A percentile compares a stretch with the other conserved stretches of the same genome.
These are phyloP conservation scores for Helicoverpa armigera DNA, from an alignment of 1,140 invertebrate genomes.

Conservation along the genomic window DNA sequence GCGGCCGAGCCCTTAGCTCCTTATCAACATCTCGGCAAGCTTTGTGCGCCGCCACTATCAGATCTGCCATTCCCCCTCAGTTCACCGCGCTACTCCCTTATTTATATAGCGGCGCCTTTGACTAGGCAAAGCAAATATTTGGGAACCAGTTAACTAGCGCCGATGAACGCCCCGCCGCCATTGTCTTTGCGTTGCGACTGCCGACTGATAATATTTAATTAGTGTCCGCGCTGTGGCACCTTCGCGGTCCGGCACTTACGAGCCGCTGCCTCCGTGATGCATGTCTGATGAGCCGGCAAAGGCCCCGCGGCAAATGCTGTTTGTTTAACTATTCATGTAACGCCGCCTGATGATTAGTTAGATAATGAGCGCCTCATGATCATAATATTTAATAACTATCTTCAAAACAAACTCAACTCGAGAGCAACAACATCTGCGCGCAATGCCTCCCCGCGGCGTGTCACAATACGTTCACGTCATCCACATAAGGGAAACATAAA, in stretches of 20 bases:
- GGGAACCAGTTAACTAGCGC: constrained; percentile 78
- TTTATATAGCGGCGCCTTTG: constrained; percentile 78
- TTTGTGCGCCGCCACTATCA: constrained; percentile 59
- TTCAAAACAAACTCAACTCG: constrained; percentile 47
- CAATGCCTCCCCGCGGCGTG: constrained; percentile 43
- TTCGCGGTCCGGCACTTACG: constrained; percentile 58
- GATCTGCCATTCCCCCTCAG: constrained; percentile 61
- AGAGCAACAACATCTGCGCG: constrained; percentile 49
- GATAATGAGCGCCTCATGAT: constrained; percentile 67
- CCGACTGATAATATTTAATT: constrained; percentile 84
- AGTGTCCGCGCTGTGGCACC: constrained; percentile 80
- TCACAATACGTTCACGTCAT: constrained; percentile 51
- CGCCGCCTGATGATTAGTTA: constrained; percentile 73
- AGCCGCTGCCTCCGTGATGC: constrained; percentile 52
- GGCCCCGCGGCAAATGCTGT: constrained; percentile 72
- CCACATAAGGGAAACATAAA: constrained; percentile 56
- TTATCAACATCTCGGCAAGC: constrained; percentile 65
- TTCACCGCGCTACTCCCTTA: constrained; percentile 59
- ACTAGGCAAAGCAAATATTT: constrained; percentile 80
- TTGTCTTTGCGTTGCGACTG: constrained; percentile 77
- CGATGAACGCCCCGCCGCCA: constrained; percentile 75
- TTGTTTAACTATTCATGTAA: constrained; percentile 71
- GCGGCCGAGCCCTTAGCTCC: constrained; percentile 53
- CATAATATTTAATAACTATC: constrained; percentile 60
- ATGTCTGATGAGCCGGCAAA: constrained; percentile 67